Base-by-base conservation (phyloP, 2,797 vertebrate genomes). In the Spinus olivaceus region DNA sequence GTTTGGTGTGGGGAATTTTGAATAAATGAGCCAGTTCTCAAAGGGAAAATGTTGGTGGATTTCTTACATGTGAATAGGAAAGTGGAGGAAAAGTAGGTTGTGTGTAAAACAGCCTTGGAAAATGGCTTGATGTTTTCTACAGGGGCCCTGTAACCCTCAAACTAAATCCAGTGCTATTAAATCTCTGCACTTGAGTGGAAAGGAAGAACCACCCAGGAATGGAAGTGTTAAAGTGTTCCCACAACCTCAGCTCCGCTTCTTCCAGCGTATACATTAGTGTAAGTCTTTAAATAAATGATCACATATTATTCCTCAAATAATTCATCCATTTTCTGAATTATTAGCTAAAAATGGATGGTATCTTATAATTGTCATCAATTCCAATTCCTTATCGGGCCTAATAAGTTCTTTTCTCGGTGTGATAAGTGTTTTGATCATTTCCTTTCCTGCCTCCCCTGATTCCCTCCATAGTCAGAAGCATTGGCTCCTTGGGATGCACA, bases 231-330 rank as follows among this genome's bases (percentile, higher is more conserved):
- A 88, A n/a, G 42, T 25, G 19, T 46, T 94, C 65, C 0, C 27
- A 10, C 66, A 37, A 25, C 63, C 80, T 51, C 39, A 66, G 39
- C 86, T 86, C 94, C 2, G 17, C 92, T 86, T 78, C 72, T 72
- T 86, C 64, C 66, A 76, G 77, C 33, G 0, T 91, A 79, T 79
- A 87, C 89, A 47, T 92, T 87, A 81, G 71, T 79, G 6, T 42
- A 81, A 88, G 90, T 11, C 94, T 92, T 95, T 94, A 90, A 96
- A 95, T 92, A 97, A 92, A 91, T 72, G 70, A 94, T 93, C 87
- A 54, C 80, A 73, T 86, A 92, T 96, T 94, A 91, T 84, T 92
- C 91, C 94, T 96, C 79, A 86, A 92, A 90, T 94, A 96, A 96
- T 91, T 93, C 77, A 91, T 92, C 79, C 54, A 79, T 95, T 86